Evolutionary conservation across 1,140 invertebrate species (phyloP).

Genomic region (Halictus rubicundus): DNA sequence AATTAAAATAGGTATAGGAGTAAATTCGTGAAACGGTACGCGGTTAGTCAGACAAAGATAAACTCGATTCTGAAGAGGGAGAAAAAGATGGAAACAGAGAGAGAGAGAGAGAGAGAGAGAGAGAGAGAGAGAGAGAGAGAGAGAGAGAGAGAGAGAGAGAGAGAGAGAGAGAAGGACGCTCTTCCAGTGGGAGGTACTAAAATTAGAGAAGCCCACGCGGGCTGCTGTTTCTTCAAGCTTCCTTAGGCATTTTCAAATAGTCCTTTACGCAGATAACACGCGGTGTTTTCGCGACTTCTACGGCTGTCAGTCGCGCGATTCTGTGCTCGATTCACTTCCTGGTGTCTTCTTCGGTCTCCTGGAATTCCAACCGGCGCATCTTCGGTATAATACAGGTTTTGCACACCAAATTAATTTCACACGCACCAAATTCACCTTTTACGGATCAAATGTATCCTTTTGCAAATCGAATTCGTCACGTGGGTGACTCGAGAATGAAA

Average conservation of each 20-base stretch:
- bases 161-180: slow-evolving; percentile 18
- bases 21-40: slow-evolving; percentile 44
- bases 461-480: too few relatives aligned
- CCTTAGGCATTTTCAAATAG: slow-evolving; percentile 65
- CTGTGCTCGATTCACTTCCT: slow-evolving; percentile 35
- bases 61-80: too few relatives aligned
- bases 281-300: slow-evolving; percentile 31
- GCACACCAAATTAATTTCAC: too few relatives aligned
- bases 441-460: too few relatives aligned
- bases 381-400: too few relatives aligned
- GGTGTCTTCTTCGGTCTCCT: slow-evolving; percentile 30
- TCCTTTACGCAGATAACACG: slow-evolving; percentile 62
- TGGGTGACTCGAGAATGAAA: too few relatives aligned
- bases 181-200: slow-evolving; percentile 71
- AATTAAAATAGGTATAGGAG: slow-evolving; percentile 64
- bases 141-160: slow-evolving; percentile 1
- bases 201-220: slow-evolving; percentile 67
- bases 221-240: slow-evolving; percentile 48
- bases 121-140: background rate
- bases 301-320: slow-evolving; percentile 47
- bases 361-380: slow-evolving; percentile 24
- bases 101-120: background rate
- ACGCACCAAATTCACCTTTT: too few relatives aligned
- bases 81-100: too few relatives aligned
- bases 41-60: too few relatives aligned